A percentile compares a stretch with the other conserved stretches of the same genome.
phyloP scores from a whole-genome alignment of 2,797 vertebrate species.

The Aeoliscus strigatus region DNA sequence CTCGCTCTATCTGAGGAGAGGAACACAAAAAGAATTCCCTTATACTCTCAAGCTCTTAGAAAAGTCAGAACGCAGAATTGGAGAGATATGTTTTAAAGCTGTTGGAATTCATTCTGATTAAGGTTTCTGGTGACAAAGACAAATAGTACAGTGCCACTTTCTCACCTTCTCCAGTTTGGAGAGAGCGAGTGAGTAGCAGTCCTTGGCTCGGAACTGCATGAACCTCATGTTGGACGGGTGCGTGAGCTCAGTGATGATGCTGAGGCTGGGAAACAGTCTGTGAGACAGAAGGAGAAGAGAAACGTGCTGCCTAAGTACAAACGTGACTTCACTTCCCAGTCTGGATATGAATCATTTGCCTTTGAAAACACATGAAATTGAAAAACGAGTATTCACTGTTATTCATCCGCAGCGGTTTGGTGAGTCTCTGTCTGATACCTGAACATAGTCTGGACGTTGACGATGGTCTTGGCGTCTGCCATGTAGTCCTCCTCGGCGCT shows the following conservation, averaged over 20 bases:
- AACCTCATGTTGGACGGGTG: slow-evolving; percentile 98
- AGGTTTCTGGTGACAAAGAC: too few relatives aligned
- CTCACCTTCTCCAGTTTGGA: slow-evolving; percentile 95
- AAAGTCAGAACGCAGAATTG: too few relatives aligned
- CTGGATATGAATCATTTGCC: not conserved
- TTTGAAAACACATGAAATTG: slow-evolving; percentile 1
- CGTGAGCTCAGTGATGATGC: slow-evolving; percentile 96
- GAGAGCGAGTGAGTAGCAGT: slow-evolving; percentile 94
- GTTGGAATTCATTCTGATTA: too few relatives aligned
- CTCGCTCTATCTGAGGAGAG: slow-evolving; percentile 87
- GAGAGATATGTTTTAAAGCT: too few relatives aligned
- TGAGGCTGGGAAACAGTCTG: slow-evolving; percentile 95
- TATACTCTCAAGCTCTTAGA: too few relatives aligned
- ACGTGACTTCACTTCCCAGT: too few relatives aligned
- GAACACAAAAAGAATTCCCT: slow-evolving; percentile 5
- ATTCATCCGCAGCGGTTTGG: too few relatives aligned
- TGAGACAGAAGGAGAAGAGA: not conserved
- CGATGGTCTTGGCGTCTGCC: slow-evolving; percentile 97
- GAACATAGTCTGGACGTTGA: slow-evolving; percentile 96
- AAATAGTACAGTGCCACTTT: too few relatives aligned
- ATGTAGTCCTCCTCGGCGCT: slow-evolving; percentile 97
- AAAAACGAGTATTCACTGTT: slow-evolving; percentile 5
- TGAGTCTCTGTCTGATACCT: slow-evolving; percentile 68
- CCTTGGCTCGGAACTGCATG: slow-evolving; percentile 98
- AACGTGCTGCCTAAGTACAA: too few relatives aligned